phyloP scores from a whole-genome alignment of 2,888 invertebrate genomes.

The Drosophila villosipedis region DNA sequence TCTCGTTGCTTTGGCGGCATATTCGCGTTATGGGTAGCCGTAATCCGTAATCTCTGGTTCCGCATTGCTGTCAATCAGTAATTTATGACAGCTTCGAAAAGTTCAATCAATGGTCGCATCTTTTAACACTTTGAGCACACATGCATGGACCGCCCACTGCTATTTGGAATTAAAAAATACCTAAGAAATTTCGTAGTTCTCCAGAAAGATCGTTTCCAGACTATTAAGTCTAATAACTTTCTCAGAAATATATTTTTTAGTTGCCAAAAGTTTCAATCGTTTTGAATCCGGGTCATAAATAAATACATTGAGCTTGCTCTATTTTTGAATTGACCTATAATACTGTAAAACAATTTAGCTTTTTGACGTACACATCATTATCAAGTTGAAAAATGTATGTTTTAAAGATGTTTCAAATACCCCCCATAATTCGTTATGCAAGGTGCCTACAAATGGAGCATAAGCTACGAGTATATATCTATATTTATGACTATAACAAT shows the following conservation, averaged over 20 bases:
- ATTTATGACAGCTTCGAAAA: constrained; percentile 30
- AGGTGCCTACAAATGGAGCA: constrained; percentile 69
- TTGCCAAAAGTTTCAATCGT: not conserved
- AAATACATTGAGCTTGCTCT: not conserved
- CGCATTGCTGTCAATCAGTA: constrained; percentile 69
- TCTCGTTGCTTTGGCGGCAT: constrained; percentile 49
- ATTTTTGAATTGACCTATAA: constrained; percentile 1
- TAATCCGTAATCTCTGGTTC: constrained; percentile 69
- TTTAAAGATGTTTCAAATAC: constrained; percentile 21
- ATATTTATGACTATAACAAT: constrained; percentile 43
- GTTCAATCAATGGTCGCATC: constrained; percentile 5
- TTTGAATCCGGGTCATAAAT: not conserved
- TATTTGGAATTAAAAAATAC: not conserved
- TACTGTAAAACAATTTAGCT: not conserved
- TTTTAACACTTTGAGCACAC: constrained; percentile 3
- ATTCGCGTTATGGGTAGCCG: constrained; percentile 31
- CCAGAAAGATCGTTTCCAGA: too few relatives aligned
- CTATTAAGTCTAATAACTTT: too few relatives aligned
- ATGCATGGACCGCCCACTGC: constrained; percentile 9
- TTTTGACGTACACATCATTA: not conserved
- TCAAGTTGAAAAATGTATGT: not conserved
- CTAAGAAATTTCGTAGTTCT: not conserved
- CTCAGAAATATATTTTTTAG: not conserved
- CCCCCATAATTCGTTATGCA: constrained; percentile 48
- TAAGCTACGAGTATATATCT: constrained; percentile 26